These are phyloP conservation scores for Aselliscus stoliczkanus DNA, from an alignment of 2,797 vertebrate species.

Conservation along the genomic window DNA sequence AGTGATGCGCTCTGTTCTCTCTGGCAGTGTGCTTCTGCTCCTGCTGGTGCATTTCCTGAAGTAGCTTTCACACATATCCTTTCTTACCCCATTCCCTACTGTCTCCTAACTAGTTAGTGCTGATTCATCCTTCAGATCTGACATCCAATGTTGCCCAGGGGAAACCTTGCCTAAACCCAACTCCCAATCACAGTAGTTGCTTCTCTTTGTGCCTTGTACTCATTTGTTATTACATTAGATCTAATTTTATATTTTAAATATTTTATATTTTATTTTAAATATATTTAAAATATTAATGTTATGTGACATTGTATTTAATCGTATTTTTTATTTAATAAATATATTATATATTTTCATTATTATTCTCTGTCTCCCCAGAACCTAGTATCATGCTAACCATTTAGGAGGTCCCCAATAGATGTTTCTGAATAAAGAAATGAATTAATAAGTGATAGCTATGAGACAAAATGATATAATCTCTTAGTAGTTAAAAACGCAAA, in stretches of 20 bases:
- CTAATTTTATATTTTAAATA: not conserved
- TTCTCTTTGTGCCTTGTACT: not conserved
- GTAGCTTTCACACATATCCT: too few relatives aligned
- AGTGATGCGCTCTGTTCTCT: not conserved
- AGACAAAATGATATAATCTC: not conserved
- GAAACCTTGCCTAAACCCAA: not conserved
- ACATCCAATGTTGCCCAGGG: not conserved
- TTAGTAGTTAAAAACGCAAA: not conserved
- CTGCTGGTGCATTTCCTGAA: not conserved
- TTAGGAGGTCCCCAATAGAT: not conserved
- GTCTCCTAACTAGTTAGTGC: not conserved
- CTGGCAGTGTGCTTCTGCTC: not conserved
- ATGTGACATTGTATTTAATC: not conserved
- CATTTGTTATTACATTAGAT: not conserved
- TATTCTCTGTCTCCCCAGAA: not conserved
- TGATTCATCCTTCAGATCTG: not conserved
- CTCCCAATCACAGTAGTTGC: not conserved
- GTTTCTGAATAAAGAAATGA: not conserved
- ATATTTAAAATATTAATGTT: not conserved
- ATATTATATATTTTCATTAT: not conserved
- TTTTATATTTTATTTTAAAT: not conserved
- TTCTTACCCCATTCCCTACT: not conserved
- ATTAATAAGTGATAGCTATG: not conserved
- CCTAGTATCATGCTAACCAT: not conserved
- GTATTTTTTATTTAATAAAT: not conserved